phyloP scores from a whole-genome alignment of 1,140 invertebrate species.

The Armadillidium nasatum region DNA sequence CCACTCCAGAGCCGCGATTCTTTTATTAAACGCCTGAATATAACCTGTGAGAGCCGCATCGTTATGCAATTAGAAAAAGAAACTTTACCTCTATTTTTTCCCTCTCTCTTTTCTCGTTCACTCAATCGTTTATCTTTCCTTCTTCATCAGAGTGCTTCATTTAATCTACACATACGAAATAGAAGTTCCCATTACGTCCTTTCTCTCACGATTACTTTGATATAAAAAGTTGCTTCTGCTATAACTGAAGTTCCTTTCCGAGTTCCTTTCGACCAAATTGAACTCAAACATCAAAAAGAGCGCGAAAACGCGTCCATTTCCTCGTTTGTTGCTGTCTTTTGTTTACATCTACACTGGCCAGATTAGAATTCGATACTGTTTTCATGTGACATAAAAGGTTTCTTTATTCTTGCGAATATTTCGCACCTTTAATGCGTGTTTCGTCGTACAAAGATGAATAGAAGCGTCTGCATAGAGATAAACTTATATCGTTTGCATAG shows the following conservation, averaged over 20 bases:
- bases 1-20: slow-evolving; percentile 7
- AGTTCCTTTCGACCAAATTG: slow-evolving; percentile 11
- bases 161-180: neutral
- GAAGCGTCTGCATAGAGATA: too few relatives aligned
- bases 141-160: neutral
- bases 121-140: too few relatives aligned
- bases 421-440: neutral
- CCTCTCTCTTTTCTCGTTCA: neutral
- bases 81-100: neutral
- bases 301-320: slow-evolving; percentile 4
- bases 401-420: neutral
- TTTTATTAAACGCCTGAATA: neutral
- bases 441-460: too few relatives aligned
- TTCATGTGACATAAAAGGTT: neutral
- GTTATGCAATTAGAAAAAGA: neutral
- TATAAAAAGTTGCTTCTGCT: neutral
- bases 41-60: slow-evolving; percentile 5
- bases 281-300: slow-evolving; percentile 10
- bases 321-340: neutral
- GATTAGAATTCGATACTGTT: slow-evolving; percentile 13
- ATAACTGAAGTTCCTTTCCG: neutral
- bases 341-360: neutral
- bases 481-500: too few relatives aligned
- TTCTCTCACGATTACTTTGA: slow-evolving; percentile 1
- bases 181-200: neutral